A percentile compares a stretch with the other conserved stretches of the same genome.
Conservation (phyloP, 2,888 invertebrate species). For the Tromatobia lineatoria region DNA sequence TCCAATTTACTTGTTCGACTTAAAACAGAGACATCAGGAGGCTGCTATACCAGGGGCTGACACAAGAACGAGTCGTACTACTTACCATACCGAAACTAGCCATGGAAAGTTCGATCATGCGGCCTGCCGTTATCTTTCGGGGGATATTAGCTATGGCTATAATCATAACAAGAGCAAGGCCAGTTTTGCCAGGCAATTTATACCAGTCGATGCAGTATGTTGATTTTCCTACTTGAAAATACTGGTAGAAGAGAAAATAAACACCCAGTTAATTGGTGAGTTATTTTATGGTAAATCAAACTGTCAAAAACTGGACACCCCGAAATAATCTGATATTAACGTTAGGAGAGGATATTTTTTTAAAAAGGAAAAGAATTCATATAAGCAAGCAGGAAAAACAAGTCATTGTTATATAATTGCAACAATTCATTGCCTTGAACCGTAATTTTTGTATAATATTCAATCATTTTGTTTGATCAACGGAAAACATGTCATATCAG, state of each 20-base stretch:
- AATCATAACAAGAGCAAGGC: constrained; percentile 58
- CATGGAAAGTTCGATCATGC: constrained; percentile 69
- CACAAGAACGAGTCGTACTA: not conserved
- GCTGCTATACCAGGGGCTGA: not conserved
- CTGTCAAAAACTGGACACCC: too few species aligned
- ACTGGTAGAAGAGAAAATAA: constrained; percentile 46
- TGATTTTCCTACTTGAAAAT: constrained; percentile 56
- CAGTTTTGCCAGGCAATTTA: constrained; percentile 63
- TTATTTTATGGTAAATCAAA: not conserved
- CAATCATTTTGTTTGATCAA: too few species aligned
- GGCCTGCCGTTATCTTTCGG: constrained; percentile 68
- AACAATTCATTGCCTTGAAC: too few species aligned
- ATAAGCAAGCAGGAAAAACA: too few species aligned
- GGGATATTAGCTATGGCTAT: constrained; percentile 64
- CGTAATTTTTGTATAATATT: too few species aligned
- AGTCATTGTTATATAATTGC: too few species aligned
- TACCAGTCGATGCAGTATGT: constrained; percentile 63
- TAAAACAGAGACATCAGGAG: too few species aligned
- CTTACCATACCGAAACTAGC: constrained; percentile 65
- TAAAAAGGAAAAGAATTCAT: too few species aligned
- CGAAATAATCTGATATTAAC: not conserved
- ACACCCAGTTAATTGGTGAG: not conserved
- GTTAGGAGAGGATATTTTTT: too few species aligned
- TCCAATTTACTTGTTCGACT: not conserved
- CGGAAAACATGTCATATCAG: too few species aligned